Conservation (phyloP, 2,797 vertebrate species). For the Telmatherina bonti region DNA sequence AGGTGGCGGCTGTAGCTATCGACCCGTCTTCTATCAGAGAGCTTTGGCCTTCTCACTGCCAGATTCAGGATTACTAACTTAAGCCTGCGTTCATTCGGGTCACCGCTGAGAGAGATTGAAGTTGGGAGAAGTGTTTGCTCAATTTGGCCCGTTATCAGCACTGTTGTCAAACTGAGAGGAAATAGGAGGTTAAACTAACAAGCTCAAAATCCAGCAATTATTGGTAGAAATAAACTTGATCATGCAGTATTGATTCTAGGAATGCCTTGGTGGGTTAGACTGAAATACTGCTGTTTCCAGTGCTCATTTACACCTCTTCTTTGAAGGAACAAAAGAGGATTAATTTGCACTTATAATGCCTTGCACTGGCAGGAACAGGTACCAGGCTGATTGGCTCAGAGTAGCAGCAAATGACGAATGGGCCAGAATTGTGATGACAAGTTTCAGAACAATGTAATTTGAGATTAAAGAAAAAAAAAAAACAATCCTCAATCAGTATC, state of each 20-base stretch:
- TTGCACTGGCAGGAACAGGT: not conserved
- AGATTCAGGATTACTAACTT: constrained; percentile 37
- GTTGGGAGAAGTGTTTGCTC: constrained; percentile 44
- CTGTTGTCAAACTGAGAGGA: constrained; percentile 10
- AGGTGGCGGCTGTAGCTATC: constrained; percentile 38
- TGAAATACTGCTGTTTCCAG: constrained; percentile 6
- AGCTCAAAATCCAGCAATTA: constrained; percentile 25
- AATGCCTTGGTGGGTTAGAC: constrained; percentile 6
- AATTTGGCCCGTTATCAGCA: constrained; percentile 7
- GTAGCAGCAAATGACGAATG: too few relatives aligned
- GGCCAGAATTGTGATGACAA: too few relatives aligned
- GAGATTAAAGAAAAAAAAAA: too few relatives aligned
- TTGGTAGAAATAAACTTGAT: constrained; percentile 35
- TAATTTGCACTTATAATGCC: constrained; percentile 2
- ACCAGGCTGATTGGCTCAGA: too few relatives aligned
- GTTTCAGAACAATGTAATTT: too few relatives aligned
- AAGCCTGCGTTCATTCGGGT: constrained; percentile 61
- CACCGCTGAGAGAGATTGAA: constrained; percentile 25
- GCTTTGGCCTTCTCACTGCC: constrained; percentile 18
- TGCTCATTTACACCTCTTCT: not conserved
- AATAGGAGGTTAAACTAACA: constrained; percentile 37
- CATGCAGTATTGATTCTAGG: constrained; percentile 48
- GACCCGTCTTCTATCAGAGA: constrained; percentile 28
- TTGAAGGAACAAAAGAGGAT: not conserved
- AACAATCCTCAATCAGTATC: too few relatives aligned